Conservation (phyloP, 2,888 invertebrate genomes). For the Octonoba sinensis region DNA sequence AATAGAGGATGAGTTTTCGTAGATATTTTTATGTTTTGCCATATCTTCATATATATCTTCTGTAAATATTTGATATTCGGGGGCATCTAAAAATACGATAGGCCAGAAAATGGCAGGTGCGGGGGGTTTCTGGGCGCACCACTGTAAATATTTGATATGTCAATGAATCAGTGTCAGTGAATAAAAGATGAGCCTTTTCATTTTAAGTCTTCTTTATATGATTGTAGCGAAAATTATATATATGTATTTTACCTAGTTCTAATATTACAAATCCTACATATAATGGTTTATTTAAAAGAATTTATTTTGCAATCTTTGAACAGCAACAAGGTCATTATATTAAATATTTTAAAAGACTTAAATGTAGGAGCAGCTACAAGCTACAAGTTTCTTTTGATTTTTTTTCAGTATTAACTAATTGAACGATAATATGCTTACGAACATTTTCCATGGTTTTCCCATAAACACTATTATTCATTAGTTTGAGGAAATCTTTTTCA, state of each 20-base stretch:
- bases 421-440: background rate
- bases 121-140: too few relatives aligned
- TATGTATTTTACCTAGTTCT: background rate
- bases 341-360: background rate
- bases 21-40: slow-evolving; percentile 46
- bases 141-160: slow-evolving; percentile 67
- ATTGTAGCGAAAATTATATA: slow-evolving; percentile 60
- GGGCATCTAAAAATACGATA: too few relatives aligned
- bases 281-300: background rate
- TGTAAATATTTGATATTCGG: too few relatives aligned
- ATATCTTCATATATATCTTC: slow-evolving; percentile 67
- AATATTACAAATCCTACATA: slow-evolving; percentile 4
- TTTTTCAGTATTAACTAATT: background rate
- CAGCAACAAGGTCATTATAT: background rate
- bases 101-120: too few relatives aligned
- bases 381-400: background rate
- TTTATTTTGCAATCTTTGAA: background rate
- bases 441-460: slow-evolving; percentile 1
- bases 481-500: background rate
- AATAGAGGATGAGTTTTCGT: slow-evolving; percentile 61
- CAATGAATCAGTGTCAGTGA: slow-evolving; percentile 69
- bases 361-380: background rate
- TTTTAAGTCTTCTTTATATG: slow-evolving; percentile 66
- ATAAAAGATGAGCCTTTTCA: slow-evolving; percentile 65
- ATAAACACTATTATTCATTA: background rate